These are phyloP conservation scores for Phoxinus phoxinus DNA, from an alignment of 2,113 vertebrate species.

Conservation along the genomic window DNA sequence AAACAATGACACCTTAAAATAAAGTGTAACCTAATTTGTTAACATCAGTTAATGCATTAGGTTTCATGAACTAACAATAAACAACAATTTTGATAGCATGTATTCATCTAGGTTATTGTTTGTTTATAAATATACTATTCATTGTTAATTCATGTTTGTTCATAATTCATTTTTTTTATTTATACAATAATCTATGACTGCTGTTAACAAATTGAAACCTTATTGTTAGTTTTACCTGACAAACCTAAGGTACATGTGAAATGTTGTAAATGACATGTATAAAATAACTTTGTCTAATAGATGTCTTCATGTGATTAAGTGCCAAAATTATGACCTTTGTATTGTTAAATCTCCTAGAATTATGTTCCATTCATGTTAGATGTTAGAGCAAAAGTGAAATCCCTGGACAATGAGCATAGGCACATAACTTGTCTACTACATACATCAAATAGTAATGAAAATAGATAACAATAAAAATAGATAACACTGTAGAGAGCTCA, in stretches of 20 bases:
- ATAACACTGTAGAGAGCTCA: background rate
- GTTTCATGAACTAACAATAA: no score
- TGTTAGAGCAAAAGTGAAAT: background rate
- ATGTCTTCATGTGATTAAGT: slow-evolving; percentile 56
- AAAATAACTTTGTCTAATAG: slow-evolving; percentile 43
- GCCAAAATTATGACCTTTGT: slow-evolving; percentile 52
- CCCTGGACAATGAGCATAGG: background rate
- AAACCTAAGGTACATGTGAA: slow-evolving; percentile 32
- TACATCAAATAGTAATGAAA: background rate
- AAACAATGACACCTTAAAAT: no score
- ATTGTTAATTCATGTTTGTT: background rate
- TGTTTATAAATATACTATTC: background rate
- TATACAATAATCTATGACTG: background rate
- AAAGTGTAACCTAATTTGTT: background rate
- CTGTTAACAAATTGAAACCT: background rate
- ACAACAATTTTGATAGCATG: background rate
- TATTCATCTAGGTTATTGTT: background rate
- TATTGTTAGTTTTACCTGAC: slow-evolving; percentile 5
- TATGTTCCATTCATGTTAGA: slow-evolving; percentile 12
- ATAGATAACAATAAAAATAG: background rate
- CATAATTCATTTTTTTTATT: background rate
- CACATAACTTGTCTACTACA: background rate
- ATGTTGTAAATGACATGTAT: slow-evolving; percentile 43
- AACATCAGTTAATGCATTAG: background rate
- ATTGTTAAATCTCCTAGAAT: slow-evolving; percentile 1